phyloP scores from a whole-genome alignment of 2,797 vertebrate genomes.

The Gallirallus australis region DNA sequence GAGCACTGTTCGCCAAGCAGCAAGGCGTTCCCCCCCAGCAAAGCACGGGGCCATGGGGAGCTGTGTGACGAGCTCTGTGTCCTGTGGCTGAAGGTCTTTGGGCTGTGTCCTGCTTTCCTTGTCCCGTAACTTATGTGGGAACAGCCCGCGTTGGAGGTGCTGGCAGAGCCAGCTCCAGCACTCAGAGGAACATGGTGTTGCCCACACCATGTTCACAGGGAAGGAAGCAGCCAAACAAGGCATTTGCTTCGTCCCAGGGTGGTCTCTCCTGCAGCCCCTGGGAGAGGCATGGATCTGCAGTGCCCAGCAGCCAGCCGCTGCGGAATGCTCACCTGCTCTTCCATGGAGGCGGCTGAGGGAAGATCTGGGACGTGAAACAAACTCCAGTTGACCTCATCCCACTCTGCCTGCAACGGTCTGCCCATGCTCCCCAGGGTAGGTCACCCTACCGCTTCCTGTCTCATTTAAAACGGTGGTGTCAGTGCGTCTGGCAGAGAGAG shows the following conservation, averaged over 20 bases:
- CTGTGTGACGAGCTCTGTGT: not conserved
- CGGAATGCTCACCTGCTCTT: not conserved
- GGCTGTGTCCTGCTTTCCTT: not conserved
- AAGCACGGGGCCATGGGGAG: accelerated
- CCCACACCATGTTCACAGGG: accelerated
- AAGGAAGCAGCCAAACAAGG: not conserved
- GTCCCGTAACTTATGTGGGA: not conserved
- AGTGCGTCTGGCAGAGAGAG: not conserved
- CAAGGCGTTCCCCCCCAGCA: not conserved
- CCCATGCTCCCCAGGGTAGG: not conserved
- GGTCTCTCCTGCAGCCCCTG: not conserved
- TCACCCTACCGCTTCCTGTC: not conserved
- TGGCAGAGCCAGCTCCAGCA: not conserved
- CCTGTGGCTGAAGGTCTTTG: not conserved
- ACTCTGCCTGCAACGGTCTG: not conserved
- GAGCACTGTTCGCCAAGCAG: accelerated
- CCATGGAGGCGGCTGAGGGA: accelerated
- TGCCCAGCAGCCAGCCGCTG: not conserved
- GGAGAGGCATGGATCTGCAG: not conserved
- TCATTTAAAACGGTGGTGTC: not conserved
- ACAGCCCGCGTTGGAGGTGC: accelerated
- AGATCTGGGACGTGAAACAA: not conserved
- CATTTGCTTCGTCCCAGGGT: accelerated
- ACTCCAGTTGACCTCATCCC: not conserved
- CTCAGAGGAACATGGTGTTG: accelerated